phyloP scores from a whole-genome alignment of 2,797 vertebrate species.

The Ibycter americanus region DNA sequence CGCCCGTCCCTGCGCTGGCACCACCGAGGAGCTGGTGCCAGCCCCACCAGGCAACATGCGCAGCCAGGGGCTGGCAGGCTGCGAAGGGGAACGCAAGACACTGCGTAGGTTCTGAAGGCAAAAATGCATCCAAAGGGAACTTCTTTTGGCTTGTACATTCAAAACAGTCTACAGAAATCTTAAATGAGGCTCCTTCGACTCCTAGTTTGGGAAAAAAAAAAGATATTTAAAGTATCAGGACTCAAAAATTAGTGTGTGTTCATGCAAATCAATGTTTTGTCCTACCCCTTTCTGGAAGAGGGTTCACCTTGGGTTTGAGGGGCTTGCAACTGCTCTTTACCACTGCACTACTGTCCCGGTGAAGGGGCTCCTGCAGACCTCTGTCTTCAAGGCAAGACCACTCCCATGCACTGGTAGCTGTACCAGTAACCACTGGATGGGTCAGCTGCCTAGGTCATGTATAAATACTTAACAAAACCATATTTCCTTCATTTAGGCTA shows the following conservation, averaged over 20 bases:
- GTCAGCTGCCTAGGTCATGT: not conserved
- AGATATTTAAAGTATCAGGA: not conserved
- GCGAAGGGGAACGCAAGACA: not conserved
- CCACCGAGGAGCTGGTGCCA: not conserved
- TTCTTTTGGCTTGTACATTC: not conserved
- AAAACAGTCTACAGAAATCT: not conserved
- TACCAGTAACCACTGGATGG: not conserved
- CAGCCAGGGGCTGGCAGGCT: not conserved
- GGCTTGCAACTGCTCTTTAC: not conserved
- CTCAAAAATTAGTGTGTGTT: not conserved
- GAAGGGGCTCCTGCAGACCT: not conserved
- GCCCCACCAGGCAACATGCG: rapidly evolving
- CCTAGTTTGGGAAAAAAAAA: not conserved
- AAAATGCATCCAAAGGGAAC: not conserved
- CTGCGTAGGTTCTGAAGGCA: not conserved
- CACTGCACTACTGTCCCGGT: rapidly evolving
- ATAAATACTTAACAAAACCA: not conserved
- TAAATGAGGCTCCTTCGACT: not conserved
- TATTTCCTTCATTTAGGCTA: not conserved
- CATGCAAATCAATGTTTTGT: not conserved
- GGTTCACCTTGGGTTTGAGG: not conserved
- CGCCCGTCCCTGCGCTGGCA: rapidly evolving
- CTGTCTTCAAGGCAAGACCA: not conserved
- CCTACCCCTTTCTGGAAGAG: not conserved
- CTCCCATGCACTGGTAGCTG: not conserved